Base-by-base conservation (phyloP, 2,113 vertebrate species). In the Centrocercus urophasianus region DNA sequence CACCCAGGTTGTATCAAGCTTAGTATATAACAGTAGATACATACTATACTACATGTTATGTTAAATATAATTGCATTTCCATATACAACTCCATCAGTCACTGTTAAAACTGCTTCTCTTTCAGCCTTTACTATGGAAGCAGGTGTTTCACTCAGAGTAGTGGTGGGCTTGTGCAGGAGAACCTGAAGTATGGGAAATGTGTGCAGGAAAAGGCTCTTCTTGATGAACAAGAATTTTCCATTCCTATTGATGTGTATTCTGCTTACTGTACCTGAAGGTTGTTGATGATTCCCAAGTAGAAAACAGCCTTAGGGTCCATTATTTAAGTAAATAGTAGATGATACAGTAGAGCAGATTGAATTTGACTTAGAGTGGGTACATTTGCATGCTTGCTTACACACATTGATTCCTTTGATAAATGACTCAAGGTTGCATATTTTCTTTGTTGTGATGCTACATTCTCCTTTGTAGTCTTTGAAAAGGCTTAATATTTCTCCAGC, bases 161-260 rank as follows among this genome's bases (percentile, higher is more conserved):
- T 0, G 1, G 18, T 43, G 47, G 13, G 4, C 25, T 81, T 73
- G n/a, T 56, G 40, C 0, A 0, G 56, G 47, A 42, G 24, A 28
- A 8, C 43, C 56, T 74, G 56, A 25, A 73, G 32, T 28, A 11
- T 2, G 3, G 43, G 54, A 72, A 86, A 28, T n/a, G 24, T 73
- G 20, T 83, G 70, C 50, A 83, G 60, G 50, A 88, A 19, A 50
- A 84, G 45, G 42, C 75, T 76, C 65, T 93, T 45, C 1, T 0
- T 91, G 45, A 42, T n/a, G 38, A 88, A 34, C 14, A 45, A 40
- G 72, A 45, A 43, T 90, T 88, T 93, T 88, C 74, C 27, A 25
- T 61, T 70, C 34, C 18, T 72, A 40, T 77, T 74, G 30, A 77
- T 63, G 50, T 4, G 9, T 38, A 34, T 74, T 88, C 90, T 93